Conservation (phyloP, 2,888 invertebrate genomes). For the Drosophila meridionalis region DNA sequence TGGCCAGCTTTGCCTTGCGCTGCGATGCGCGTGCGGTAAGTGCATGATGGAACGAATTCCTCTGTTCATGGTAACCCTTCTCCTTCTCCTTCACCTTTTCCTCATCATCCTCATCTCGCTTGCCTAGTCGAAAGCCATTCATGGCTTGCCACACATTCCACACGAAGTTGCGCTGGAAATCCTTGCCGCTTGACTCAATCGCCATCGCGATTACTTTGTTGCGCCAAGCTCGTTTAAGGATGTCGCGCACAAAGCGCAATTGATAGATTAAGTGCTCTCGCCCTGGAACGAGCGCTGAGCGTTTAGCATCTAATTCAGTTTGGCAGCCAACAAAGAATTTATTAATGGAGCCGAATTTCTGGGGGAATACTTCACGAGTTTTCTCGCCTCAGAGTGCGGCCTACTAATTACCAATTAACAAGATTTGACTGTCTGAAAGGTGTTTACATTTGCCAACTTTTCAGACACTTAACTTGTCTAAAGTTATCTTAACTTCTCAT, state of each 20-base stretch:
- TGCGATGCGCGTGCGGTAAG: conserved; percentile 84
- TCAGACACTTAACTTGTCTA: neutral
- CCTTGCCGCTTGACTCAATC: conserved; percentile 15
- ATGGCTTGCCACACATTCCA: conserved; percentile 17
- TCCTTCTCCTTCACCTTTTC: neutral
- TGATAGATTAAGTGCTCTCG: conserved; percentile 50
- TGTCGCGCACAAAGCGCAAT: conserved; percentile 38
- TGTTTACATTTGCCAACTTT: neutral
- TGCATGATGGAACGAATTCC: conserved; percentile 26
- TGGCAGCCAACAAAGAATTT: neutral
- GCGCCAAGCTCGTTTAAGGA: conserved; percentile 26
- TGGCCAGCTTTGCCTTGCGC: conserved; percentile 63
- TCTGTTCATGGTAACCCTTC: neutral
- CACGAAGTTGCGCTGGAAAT: conserved; percentile 20
- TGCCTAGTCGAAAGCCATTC: conserved; percentile 3
- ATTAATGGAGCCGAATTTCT: neutral
- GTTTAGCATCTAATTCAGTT: conserved; percentile 4
- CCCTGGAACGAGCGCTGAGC: conserved; percentile 18
- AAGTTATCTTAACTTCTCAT: neutral
- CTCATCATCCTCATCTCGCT: neutral
- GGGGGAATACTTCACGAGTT: neutral
- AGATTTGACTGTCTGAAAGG: neutral
- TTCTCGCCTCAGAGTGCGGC: neutral
- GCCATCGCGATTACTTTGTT: conserved; percentile 40
- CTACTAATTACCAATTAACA: conserved; percentile 4